Base-by-base conservation (phyloP, 2,888 invertebrate genomes). In the Branchellion lobata region DNA sequence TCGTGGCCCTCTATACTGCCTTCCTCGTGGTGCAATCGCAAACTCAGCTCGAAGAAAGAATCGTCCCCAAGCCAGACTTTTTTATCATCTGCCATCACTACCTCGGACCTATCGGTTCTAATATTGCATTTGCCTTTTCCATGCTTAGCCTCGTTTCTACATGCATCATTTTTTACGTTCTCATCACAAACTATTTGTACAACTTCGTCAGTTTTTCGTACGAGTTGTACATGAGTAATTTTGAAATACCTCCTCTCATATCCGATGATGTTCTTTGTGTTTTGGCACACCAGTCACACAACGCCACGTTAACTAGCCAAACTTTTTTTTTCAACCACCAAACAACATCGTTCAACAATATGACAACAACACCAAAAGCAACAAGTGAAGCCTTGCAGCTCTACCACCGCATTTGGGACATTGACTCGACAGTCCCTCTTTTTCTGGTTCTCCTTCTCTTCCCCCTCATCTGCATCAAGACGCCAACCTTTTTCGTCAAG, bases 111-210 rank as follows among this genome's bases (percentile, higher is more conserved):
- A 84, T 85, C 84, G 89, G 89, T n/a, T 88, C 89, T 81, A 84
- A 85, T 68, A 78, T 84, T 14, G 86, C 86, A 14, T 80, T 85
- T n/a, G 40, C 84, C 14, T 87, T 94, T 88, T 95, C 94, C 77
- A 87, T 94, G 36, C 88, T 93, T 0, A 93, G 94, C 0, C 90
- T 96, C 76, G 87, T 93, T 2, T 95, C 95, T 0, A 94, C 95
- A 36, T 92, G 92, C 84, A 91, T 95, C 79, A 94, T 95, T 51
- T 96, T 95, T 88, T 96, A 95, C 94, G 92, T 96, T 79, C 90
- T 96, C 34, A 94, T 96, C 92, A 91, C 93, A 3, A 96, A 95
- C 89, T 96, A 95, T 86, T 88, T 96, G 0, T 95, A 92, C 86
- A 92, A 93, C 87, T 92, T 92, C 24, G 94, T 94, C 29, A 91